A percentile compares a stretch with the other conserved stretches of the same genome.
Conservation (phyloP, 2,113 vertebrate species). For the Elgaria multicarinata region DNA sequence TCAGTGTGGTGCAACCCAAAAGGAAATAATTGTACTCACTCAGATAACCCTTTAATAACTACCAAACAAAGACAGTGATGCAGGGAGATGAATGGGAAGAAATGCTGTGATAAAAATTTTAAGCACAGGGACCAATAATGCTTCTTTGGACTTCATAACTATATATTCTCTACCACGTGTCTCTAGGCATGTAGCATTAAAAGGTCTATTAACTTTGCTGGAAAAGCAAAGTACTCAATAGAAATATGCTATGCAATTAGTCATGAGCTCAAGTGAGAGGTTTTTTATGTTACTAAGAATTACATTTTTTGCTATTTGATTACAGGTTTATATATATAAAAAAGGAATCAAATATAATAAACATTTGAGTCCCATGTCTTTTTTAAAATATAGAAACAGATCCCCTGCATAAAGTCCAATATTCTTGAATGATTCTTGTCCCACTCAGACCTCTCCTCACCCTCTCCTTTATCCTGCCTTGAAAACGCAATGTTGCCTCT, state of each 20-base stretch:
- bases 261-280: neutral
- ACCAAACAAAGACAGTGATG: neutral
- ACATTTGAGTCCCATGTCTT: neutral
- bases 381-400: neutral
- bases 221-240: neutral
- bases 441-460: neutral
- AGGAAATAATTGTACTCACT: neutral
- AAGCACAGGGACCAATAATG: neutral
- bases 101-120: neutral
- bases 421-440: neutral
- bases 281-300: neutral
- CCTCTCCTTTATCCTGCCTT: neutral
- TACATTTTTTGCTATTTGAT: neutral
- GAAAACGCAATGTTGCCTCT: neutral
- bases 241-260: neutral
- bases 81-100: neutral
- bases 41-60: neutral
- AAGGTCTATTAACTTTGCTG: neutral
- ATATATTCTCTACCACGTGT: neutral
- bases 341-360: neutral
- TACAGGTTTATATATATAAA: neutral
- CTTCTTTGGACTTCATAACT: neutral
- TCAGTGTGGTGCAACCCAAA: neutral
- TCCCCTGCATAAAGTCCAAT: neutral
- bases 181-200: neutral